Conservation (phyloP, 2,797 vertebrate species). For the Coracias cyanogaster region DNA sequence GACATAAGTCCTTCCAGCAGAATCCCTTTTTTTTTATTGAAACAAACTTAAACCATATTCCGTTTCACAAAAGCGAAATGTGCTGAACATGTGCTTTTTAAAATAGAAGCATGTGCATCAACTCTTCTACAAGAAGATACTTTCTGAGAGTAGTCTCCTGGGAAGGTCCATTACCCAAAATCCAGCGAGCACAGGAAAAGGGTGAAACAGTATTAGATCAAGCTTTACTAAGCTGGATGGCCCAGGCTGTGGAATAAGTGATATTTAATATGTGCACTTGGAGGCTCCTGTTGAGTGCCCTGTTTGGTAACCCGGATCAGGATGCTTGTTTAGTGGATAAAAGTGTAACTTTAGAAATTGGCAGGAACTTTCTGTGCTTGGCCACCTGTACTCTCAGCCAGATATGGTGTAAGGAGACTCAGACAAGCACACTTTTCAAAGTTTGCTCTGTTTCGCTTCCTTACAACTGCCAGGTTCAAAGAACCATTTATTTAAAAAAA, state of each 20-base stretch:
- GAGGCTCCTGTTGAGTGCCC: slow-evolving; percentile 82
- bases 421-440: slow-evolving; percentile 76
- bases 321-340: slow-evolving; percentile 90
- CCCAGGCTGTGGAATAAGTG: slow-evolving; percentile 75
- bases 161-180: slow-evolving; percentile 79
- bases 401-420: slow-evolving; percentile 74
- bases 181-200: slow-evolving; percentile 79
- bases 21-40: slow-evolving; percentile 67
- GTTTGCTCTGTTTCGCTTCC: slow-evolving; percentile 74
- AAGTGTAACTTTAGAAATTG: slow-evolving; percentile 93
- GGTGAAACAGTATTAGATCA: slow-evolving; percentile 73
- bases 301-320: slow-evolving; percentile 81
- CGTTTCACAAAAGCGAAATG: slow-evolving; percentile 82
- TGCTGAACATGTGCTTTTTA: slow-evolving; percentile 84
- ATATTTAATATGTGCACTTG: slow-evolving; percentile 80
- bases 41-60: slow-evolving; percentile 84
- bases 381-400: slow-evolving; percentile 86
- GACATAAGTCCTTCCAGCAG: slow-evolving; percentile 81
- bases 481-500: slow-evolving; percentile 68
- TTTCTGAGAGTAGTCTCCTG: slow-evolving; percentile 76
- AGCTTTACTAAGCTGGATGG: slow-evolving; percentile 72
- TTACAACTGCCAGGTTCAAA: slow-evolving; percentile 75
- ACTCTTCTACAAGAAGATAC: slow-evolving; percentile 76
- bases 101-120: slow-evolving; percentile 80
- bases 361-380: slow-evolving; percentile 85